Conservation (phyloP, 2,888 invertebrate species). For the Scaptomyza reducta region DNA sequence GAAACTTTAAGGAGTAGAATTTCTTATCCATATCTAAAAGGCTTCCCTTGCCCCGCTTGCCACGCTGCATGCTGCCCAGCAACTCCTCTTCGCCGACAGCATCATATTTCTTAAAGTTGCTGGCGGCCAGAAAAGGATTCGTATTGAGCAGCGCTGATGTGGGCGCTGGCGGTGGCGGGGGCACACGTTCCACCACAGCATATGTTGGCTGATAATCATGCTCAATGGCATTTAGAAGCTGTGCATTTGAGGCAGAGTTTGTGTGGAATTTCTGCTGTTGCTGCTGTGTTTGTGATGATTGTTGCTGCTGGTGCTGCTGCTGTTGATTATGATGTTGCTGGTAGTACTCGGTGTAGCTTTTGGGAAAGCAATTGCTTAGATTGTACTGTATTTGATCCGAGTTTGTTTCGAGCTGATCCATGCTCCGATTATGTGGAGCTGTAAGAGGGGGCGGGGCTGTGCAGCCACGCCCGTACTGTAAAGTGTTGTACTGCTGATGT, state of each 20-base stretch:
- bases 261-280: conserved; percentile 57
- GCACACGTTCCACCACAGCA: conserved; percentile 76
- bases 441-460: conserved; percentile 58
- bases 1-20: conserved; percentile 83
- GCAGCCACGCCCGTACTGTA: conserved; percentile 73
- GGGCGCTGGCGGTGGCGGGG: conserved; percentile 49
- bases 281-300: conserved; percentile 27
- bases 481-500: conserved; percentile 84
- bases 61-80: conserved; percentile 51
- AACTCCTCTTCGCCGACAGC: conserved; percentile 59
- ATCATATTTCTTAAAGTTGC: conserved; percentile 82
- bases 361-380: conserved; percentile 83
- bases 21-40: conserved; percentile 78
- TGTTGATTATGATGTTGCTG: conserved; percentile 77
- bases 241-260: conserved; percentile 71
- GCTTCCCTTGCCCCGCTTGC: conserved; percentile 41
- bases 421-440: conserved; percentile 53
- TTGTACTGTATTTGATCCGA: conserved; percentile 81
- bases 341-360: conserved; percentile 83
- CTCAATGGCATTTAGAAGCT: conserved; percentile 77
- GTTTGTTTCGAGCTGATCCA: conserved; percentile 42
- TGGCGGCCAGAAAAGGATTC: conserved; percentile 82
- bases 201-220: conserved; percentile 81
- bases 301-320: conserved; percentile 46
- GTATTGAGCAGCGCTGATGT: conserved; percentile 63